Evolutionary conservation across 2,888 invertebrate genomes (phyloP).

Genomic region (Sinhomidia bicolor): DNA sequence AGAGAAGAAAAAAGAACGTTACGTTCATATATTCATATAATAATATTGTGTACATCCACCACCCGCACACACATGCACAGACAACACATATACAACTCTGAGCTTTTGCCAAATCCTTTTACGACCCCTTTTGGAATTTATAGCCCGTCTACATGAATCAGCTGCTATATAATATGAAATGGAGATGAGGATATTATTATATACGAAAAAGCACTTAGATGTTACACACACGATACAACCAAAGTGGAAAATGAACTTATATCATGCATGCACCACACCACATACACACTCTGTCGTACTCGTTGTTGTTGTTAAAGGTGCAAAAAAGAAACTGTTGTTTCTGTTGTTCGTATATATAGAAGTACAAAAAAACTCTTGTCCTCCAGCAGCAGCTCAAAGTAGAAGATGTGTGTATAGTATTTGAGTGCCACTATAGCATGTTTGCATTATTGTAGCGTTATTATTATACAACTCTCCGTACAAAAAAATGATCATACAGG

Average conservation of each 20-base stretch:
- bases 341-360: conserved; percentile 7
- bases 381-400: no score
- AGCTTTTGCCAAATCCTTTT: conserved; percentile 70
- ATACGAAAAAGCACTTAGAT: background rate
- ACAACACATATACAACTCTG: background rate
- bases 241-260: conserved; percentile 34
- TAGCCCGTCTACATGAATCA: conserved; percentile 72
- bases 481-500: conserved; percentile 14
- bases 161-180: conserved; percentile 68
- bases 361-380: no score
- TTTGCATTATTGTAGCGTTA: conserved; percentile 25
- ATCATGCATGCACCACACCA: no score
- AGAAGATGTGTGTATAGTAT: no score
- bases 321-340: conserved; percentile 43
- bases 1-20: no score
- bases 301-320: no score
- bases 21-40: background rate
- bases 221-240: background rate
- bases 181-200: conserved; percentile 37
- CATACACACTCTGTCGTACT: no score
- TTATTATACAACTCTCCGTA: background rate
- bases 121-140: conserved; percentile 72
- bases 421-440: background rate
- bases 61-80: conserved; percentile 14
- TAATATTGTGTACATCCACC: no score